phyloP scores from a whole-genome alignment of 1,140 invertebrate genomes.

The Diorhabda carinulata region DNA sequence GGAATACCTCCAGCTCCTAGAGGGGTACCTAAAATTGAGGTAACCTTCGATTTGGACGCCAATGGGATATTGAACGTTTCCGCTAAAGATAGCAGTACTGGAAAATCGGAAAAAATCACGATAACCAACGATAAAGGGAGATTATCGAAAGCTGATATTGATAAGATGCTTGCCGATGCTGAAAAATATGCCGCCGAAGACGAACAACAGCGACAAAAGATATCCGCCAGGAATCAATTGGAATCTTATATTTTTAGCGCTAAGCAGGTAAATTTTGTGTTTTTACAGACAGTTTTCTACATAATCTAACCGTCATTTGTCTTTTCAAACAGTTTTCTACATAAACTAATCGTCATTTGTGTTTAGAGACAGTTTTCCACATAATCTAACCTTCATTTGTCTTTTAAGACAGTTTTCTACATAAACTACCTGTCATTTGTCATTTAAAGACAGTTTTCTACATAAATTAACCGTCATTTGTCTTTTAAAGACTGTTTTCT shows the following conservation, averaged over 20 bases:
- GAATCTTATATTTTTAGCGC: slow-evolving; percentile 80
- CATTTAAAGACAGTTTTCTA: no score
- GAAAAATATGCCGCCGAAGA: slow-evolving; percentile 68
- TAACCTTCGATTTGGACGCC: slow-evolving; percentile 75
- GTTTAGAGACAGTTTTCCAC: not conserved
- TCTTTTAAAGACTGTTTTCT: no score
- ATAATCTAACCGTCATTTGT: no score
- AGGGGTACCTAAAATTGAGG: slow-evolving; percentile 89
- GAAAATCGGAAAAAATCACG: slow-evolving; percentile 71
- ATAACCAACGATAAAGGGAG: slow-evolving; percentile 94
- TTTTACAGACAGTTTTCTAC: no score
- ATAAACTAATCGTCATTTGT: no score
- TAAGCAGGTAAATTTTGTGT: slow-evolving; percentile 58
- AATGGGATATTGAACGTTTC: slow-evolving; percentile 79
- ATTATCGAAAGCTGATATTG: slow-evolving; percentile 85
- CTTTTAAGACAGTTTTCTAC: no score
- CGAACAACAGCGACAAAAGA: slow-evolving; percentile 60
- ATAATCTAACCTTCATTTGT: no score
- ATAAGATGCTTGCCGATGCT: slow-evolving; percentile 82
- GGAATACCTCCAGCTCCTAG: slow-evolving; percentile 74
- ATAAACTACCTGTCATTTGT: no score
- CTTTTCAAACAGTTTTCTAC: no score
- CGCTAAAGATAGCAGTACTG: slow-evolving; percentile 73
- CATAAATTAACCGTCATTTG: no score
- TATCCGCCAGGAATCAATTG: slow-evolving; percentile 73